These are phyloP conservation scores for Leucoraja erinaceus DNA, from an alignment of 2,113 vertebrate species.

Conservation along the genomic window DNA sequence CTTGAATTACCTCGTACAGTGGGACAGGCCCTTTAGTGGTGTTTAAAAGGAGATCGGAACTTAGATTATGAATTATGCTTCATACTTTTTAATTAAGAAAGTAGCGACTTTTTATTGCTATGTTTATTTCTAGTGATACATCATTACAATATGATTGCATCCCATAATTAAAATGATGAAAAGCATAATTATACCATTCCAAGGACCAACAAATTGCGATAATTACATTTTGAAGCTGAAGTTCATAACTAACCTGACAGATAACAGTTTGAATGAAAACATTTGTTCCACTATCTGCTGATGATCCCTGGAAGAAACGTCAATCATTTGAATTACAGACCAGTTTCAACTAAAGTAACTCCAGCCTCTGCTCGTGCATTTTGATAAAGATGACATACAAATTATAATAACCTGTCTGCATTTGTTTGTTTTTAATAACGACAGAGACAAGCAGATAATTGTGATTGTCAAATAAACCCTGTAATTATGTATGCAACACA, in stretches of 20 bases:
- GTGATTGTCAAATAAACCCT: not conserved
- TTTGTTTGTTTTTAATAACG: not conserved
- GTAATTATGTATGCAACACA: not conserved
- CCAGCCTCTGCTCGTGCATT: not conserved
- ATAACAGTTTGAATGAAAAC: not conserved
- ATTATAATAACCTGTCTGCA: not conserved
- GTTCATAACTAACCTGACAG: conserved; percentile 20
- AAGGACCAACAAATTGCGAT: conserved; percentile 4
- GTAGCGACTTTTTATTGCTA: not conserved
- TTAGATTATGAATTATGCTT: not conserved
- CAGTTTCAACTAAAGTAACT: not conserved
- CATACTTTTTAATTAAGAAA: not conserved
- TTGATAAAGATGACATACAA: not conserved
- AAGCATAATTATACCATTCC: conserved; percentile 2
- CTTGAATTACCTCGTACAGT: too few species aligned
- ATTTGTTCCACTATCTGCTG: conserved; percentile 1
- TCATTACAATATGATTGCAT: not conserved
- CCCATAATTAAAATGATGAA: conserved; percentile 18
- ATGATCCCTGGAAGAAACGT: not conserved
- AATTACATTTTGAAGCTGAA: conserved; percentile 16
- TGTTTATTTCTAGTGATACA: conserved; percentile 12
- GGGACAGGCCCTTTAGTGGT: not conserved
- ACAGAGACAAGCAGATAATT: not conserved
- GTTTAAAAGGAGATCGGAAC: not conserved
- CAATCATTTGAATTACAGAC: not conserved